Conservation (phyloP, 2,888 invertebrate species). For the Mermis nigrescens region DNA sequence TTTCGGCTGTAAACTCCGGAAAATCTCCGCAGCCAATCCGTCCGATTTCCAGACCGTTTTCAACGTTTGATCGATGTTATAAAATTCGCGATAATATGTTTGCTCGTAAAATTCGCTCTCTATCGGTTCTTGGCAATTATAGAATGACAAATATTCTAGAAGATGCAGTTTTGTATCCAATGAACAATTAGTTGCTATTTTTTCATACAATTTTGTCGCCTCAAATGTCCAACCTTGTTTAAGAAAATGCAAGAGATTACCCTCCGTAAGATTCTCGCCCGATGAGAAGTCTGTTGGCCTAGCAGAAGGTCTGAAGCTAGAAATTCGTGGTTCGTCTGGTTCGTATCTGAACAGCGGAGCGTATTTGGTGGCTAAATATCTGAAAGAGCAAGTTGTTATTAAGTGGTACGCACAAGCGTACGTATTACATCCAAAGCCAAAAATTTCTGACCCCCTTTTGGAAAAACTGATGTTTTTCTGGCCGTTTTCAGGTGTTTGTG, state of each 20-base stretch:
- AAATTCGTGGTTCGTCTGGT: constrained; percentile 25
- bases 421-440: too few species aligned
- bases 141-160: background rate
- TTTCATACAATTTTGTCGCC: background rate
- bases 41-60: background rate
- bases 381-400: too few species aligned
- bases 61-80: background rate
- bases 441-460: too few species aligned
- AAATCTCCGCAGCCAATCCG: background rate
- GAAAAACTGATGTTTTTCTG: too few species aligned
- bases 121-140: background rate
- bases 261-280: background rate
- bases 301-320: constrained; percentile 21
- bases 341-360: constrained; percentile 30
- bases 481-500: too few species aligned
- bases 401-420: too few species aligned
- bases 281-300: constrained; percentile 12
- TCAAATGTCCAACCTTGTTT: background rate
- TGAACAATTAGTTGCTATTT: background rate
- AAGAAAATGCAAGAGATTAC: background rate
- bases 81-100: background rate
- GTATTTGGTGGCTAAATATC: constrained; percentile 27
- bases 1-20: background rate
- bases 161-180: background rate
- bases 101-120: background rate